Evolutionary conservation across 2,888 invertebrate genomes (phyloP), one percentile per base, ranked within the genome.

Genomic region (Epinotia nisella): DNA sequence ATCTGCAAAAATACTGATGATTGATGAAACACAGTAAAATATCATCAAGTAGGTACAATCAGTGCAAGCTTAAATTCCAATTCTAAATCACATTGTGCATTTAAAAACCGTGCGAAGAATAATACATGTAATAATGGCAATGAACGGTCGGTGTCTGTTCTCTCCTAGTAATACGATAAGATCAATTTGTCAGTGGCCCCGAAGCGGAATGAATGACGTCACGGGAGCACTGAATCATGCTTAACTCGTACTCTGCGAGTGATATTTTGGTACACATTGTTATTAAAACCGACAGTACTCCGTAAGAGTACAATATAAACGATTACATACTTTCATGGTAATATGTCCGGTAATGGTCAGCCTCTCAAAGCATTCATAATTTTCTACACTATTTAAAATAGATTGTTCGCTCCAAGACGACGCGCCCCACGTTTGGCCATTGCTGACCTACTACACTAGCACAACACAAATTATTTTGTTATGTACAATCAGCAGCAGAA

Each of bases 141-240:
- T 51, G 39, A 53, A 53, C 65, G 71, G 56, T 53, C 41, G 35
- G 21, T 9, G 66, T 29, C 65, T 58, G 65, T 10, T 60, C n/a
- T n/a, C n/a, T n/a, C 65, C 39, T 24, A 70, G 71, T 66, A 68
- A 41, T 55, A 51, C 58, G 64, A 74, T 79, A 78, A 81, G 77
- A 78, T 71, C 70, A 80, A 79, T 79, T 82, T 75, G 61, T 74
- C 69, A 75, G 78, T 73, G 78, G 67, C 75, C 75, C 75, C 56
- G 69, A 21, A 58, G 41, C 69, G 67, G 78, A 56, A 68, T 76
- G 77, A 71, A 78, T 84, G 78, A 81, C 85, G 85, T 84, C 85
- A 88, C 84, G 75, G 85, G 82, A 83, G 68, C 76, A 77, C 79
- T 86, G 86, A 85, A 77, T 88, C 84, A 85, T 82, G 77, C 76